phyloP scores from a whole-genome alignment of 2,113 vertebrate species.

The Dasyprocta punctata region DNA sequence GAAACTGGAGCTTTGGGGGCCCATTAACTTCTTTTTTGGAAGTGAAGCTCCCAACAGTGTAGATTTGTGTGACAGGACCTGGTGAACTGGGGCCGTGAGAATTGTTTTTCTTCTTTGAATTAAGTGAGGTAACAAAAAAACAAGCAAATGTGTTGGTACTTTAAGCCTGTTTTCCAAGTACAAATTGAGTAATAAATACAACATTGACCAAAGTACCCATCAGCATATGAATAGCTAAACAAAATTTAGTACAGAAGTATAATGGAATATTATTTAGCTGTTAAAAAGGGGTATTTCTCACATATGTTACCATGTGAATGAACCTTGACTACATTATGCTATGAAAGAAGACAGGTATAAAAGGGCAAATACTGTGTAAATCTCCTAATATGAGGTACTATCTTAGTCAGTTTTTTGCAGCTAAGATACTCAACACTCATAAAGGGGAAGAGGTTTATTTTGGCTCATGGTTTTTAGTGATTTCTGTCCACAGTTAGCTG shows the following conservation, averaged over 20 bases:
- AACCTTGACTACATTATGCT: not conserved
- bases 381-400: not conserved
- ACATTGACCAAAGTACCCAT: not conserved
- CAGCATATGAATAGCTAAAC: not conserved
- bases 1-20: not conserved
- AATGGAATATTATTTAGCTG: not conserved
- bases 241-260: not conserved
- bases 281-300: not conserved
- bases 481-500: not conserved
- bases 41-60: not conserved
- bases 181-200: not conserved
- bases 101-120: not conserved
- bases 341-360: not conserved
- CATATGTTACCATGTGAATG: not conserved
- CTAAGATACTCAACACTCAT: not conserved
- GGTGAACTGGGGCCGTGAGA: not conserved
- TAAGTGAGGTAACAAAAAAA: constrained; percentile 35
- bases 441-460: not conserved
- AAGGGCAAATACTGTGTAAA: not conserved
- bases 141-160: not conserved
- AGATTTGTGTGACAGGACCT: not conserved
- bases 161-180: not conserved
- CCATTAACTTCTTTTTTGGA: not conserved
- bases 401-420: not conserved
- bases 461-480: not conserved